Evolutionary conservation across 2,113 vertebrate genomes (phyloP), one percentile per base, ranked within the genome.

Genomic region (Ancistrus triradiatus): DNA sequence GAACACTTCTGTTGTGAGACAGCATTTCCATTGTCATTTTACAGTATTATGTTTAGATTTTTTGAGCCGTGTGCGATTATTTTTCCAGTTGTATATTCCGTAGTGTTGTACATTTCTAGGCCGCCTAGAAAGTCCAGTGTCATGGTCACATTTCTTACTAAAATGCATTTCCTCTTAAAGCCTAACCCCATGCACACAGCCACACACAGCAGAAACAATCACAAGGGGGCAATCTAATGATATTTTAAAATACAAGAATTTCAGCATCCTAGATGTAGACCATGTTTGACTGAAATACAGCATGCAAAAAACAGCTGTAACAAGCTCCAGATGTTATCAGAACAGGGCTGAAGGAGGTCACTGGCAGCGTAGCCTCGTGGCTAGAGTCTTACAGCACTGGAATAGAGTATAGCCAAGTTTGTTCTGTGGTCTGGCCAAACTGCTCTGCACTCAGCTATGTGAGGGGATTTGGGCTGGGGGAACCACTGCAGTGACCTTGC

Each of bases 401-500:
- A 65, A 70, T 48, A 66, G 3, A 1, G 3, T 10, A 56, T 27
- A 31, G 35, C 24, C 11, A 62, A 56, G 28, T 44, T 57, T 53
- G 55, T 58, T 27, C 70, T 73, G 65, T 59, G 59, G 70, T 68
- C 53, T 68, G 53, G 47, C 50, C 50, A 62, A 9, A 35, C 53
- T 67, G 48, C 27, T 27, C 25, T 27, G 51, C 51, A 43, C 21
- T 63, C 27, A 11, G 37, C 44, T 57, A 13, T 47, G 64, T 52
- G 52, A 63, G 5, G 27, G 40, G 53, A 40, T 68, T 59, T 73
- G 47, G 65, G 59, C 10, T 53, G 40, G 21, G 58, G 60, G 53
- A 68, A 73, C 70, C 65, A 60, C 66, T 65, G 65, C 17, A 65
- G 71, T 69, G 66, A 69, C 66, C 48, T 14, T 69, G 55, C 40